Base-by-base conservation (phyloP, 92 coral and sea anemone species). In the Umimayanthus kanabou region DNA sequence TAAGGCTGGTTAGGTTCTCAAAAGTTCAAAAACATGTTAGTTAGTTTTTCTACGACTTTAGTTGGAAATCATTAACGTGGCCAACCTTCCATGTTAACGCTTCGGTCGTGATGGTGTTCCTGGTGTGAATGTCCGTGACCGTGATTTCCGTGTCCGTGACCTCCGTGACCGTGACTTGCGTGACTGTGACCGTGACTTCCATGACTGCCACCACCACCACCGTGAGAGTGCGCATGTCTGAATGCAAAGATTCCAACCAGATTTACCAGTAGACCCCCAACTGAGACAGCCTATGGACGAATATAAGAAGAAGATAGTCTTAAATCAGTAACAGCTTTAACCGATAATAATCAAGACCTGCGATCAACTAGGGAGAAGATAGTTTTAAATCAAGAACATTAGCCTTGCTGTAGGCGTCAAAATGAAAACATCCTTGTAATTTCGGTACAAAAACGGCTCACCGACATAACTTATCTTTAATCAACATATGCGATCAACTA, bases 21-120 rank as follows among this genome's bases (percentile, higher is more conserved):
- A 33, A 33, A 33, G 20, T 53, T 53, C 4, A 53, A 13, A 53
- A 13, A 53, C 58, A 61, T 61, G 26, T 20, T 20, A 61, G 22
- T 0, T 61, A 18, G 26, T 73, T 73, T 20, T 9, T 33, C 45
- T 73, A 3, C 5, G 77, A 6, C 77, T 6, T 73, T 39, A 30
- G 7, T 16, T 37, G 7, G 15, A 14, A 39, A 73, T 28, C 71
- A 57, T 22, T 81, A 16, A 13, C 6, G 4, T 33, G 10, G 43
- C 93, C 57, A 89, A 97, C 99, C 99, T 92, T 97, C 97, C 99
- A 97, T 97, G 70, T 97, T 97, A 15, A 96, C 99, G 84, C 99
- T 97, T 55, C 96, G 93, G 71, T 95, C 96, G 40, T 89, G 93
- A 64, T 94, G 96, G 8, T 91, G 82, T 4, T 91, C 93, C 5